Evolutionary conservation across 2,888 invertebrate species (phyloP).

Genomic region (Brachypalpus laphriformis): DNA sequence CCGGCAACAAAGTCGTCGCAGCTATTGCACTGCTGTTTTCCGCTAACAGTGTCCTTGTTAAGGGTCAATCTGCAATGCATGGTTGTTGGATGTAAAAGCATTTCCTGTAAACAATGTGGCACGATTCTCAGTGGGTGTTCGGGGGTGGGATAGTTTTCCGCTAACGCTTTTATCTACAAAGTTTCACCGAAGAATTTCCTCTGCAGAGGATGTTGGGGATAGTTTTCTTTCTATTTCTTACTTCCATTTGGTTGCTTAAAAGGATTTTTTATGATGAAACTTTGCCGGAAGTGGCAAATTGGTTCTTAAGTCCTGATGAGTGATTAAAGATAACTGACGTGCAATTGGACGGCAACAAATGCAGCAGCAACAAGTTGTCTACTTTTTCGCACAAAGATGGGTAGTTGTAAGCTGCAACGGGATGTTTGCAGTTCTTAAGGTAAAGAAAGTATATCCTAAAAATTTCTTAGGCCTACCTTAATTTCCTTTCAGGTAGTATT

Average conservation of each 20-base stretch:
- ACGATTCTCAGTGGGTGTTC: not conserved
- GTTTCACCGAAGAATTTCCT: not conserved
- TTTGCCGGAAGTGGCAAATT: constrained; percentile 21
- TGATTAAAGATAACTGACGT: constrained; percentile 30
- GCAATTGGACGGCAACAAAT: not conserved
- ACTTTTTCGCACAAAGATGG: not conserved
- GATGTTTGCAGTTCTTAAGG: no score
- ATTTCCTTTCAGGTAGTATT: no score
- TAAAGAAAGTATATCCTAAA: no score
- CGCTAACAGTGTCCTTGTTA: constrained; percentile 16
- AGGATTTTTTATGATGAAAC: constrained; percentile 36
- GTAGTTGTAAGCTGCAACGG: no score
- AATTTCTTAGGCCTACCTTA: no score
- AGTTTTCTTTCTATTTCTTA: not conserved
- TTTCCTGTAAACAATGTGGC: constrained; percentile 23
- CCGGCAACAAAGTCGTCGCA: not conserved
- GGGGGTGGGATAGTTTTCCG: not conserved
- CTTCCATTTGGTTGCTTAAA: not conserved
- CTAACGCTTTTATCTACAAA: constrained; percentile 27
- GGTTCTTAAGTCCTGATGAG: constrained; percentile 20
- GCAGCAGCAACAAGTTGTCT: not conserved
- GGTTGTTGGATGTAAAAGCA: not conserved
- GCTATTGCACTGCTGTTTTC: constrained; percentile 7
- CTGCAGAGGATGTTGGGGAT: not conserved
- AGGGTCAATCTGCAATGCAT: constrained; percentile 16